Evolutionary conservation across 2,888 invertebrate species (phyloP).

Genomic region (Phragmatobia fuliginosa): DNA sequence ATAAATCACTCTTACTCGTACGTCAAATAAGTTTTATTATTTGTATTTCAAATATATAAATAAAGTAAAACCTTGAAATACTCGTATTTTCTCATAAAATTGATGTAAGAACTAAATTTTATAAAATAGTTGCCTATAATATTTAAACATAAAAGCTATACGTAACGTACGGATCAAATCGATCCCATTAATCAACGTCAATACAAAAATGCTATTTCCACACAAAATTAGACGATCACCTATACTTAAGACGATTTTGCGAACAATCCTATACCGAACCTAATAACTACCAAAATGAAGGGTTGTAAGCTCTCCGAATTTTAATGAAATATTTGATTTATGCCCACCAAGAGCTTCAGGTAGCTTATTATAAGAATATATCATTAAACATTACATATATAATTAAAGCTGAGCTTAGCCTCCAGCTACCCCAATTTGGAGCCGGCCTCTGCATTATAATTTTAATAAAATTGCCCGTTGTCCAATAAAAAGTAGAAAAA

Average conservation of each 20-base stretch:
- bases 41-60: not conserved
- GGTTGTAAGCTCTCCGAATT: slow-evolving; percentile 79
- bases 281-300: slow-evolving; percentile 81
- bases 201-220: slow-evolving; percentile 70
- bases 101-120: not conserved
- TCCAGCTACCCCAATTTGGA: slow-evolving; percentile 83
- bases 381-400: slow-evolving; percentile 86
- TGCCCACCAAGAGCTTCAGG: slow-evolving; percentile 80
- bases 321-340: slow-evolving; percentile 87
- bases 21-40: not conserved
- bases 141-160: not conserved
- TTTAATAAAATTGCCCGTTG: slow-evolving; percentile 84
- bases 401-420: slow-evolving; percentile 83
- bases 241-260: slow-evolving; percentile 71
- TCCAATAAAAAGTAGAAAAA: slow-evolving; percentile 72
- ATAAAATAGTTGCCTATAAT: not conserved
- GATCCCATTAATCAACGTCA: slow-evolving; percentile 67
- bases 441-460: slow-evolving; percentile 80
- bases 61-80: no score
- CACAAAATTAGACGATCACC: slow-evolving; percentile 66
- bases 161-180: slow-evolving; percentile 45
- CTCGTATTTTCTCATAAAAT: no score
- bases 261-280: slow-evolving; percentile 68
- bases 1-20: not conserved
- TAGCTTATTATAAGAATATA: slow-evolving; percentile 86